Conservation (phyloP, 1,140 invertebrate species). For the Trissolcus basalis region DNA sequence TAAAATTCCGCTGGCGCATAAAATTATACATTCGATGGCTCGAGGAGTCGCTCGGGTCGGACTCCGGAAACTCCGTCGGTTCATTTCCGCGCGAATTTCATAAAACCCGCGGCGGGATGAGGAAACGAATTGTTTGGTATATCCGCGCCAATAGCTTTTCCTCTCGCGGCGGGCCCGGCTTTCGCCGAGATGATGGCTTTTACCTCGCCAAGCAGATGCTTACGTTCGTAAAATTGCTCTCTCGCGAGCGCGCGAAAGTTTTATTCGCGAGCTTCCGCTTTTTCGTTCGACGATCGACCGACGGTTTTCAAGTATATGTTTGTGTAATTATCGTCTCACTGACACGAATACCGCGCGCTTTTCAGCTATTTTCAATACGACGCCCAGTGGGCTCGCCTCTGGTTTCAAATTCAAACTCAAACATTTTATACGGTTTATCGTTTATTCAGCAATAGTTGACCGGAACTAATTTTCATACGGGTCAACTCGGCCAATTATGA, state of each 20-base stretch:
- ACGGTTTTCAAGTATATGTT: conserved; percentile 14
- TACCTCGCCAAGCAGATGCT: no score
- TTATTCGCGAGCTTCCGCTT: not conserved
- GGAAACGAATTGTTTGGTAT: no score
- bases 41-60: not conserved
- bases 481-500: no score
- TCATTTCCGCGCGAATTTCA: no score
- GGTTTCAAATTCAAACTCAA: conserved; percentile 41
- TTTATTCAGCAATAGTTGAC: not conserved
- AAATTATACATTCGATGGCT: conserved; percentile 13
- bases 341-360: conserved; percentile 44
- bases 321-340: conserved; percentile 50
- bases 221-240: not conserved
- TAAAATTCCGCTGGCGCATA: not conserved
- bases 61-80: no score
- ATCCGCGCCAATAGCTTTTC: no score
- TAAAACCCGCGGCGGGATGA: no score
- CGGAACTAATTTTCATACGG: not conserved
- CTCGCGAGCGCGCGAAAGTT: not conserved
- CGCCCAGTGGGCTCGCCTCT: conserved; percentile 20
- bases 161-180: no score
- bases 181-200: no score
- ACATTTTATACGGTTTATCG: conserved; percentile 16
- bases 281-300: conserved; percentile 20
- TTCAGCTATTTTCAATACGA: conserved; percentile 50